Conservation (phyloP, 2,888 invertebrate species). For the Nezara viridula region DNA sequence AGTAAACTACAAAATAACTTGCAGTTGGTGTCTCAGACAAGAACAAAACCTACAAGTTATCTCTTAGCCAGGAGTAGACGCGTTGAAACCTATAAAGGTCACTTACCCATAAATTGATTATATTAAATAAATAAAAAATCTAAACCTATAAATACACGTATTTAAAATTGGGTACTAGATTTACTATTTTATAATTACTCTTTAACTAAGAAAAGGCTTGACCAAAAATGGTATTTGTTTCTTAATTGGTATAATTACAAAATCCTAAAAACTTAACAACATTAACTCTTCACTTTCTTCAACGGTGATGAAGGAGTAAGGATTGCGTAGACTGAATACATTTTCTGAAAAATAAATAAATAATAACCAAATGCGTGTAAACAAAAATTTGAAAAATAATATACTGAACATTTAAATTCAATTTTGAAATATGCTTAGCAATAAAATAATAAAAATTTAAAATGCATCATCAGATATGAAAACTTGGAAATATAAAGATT, state of each 20-base stretch:
- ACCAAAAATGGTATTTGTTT: neutral
- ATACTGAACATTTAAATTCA: neutral
- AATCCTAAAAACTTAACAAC: neutral
- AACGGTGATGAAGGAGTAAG: constrained; percentile 60
- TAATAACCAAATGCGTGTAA: neutral
- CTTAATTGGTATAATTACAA: neutral
- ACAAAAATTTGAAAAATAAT: neutral
- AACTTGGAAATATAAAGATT: too few species aligned
- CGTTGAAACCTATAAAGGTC: neutral
- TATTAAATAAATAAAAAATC: neutral
- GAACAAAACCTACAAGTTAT: too few species aligned
- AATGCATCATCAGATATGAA: too few species aligned
- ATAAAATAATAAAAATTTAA: too few species aligned
- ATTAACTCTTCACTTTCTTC: constrained; percentile 61
- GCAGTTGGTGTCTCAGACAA: too few species aligned
- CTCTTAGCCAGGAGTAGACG: too few species aligned
- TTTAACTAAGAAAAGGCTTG: constrained; percentile 6
- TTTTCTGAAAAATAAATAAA: constrained; percentile 63
- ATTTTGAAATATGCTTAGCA: neutral
- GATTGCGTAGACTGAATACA: constrained; percentile 62
- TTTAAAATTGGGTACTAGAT: neutral
- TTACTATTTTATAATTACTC: neutral
- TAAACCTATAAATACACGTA: neutral
- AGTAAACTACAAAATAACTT: too few species aligned
- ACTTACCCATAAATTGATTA: neutral